Evolutionary conservation across 2,113 vertebrate species (phyloP).

Genomic region (Neolamprologus fasciatus): DNA sequence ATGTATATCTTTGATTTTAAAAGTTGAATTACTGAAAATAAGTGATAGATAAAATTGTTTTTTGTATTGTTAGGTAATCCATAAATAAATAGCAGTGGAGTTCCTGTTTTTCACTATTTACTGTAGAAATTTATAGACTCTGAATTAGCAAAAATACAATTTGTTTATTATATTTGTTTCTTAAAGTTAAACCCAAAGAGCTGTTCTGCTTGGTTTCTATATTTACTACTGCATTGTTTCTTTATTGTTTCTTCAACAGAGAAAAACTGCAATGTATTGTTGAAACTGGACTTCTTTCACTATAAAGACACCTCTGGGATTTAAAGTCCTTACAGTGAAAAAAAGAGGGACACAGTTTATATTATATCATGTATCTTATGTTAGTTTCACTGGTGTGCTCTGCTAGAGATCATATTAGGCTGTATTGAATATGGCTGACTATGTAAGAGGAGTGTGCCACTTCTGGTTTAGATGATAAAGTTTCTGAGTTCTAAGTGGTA

Average conservation of each 20-base stretch:
- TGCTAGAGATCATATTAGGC: background rate
- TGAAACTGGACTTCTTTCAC: background rate
- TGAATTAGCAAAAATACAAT: background rate
- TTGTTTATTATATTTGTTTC: background rate
- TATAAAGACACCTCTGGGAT: background rate
- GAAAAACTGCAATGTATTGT: background rate
- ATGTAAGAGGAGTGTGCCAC: background rate
- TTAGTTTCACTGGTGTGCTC: background rate
- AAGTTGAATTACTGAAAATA: background rate
- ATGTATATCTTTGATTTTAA: rapidly evolving
- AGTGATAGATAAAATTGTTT: rapidly evolving
- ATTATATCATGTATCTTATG: background rate
- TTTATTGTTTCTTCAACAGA: background rate
- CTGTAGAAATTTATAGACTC: background rate
- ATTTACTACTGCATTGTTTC: background rate
- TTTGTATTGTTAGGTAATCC: background rate
- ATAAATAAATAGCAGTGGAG: background rate
- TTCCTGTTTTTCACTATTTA: background rate
- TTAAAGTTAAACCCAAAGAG: background rate
- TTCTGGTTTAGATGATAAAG: background rate
- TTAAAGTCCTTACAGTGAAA: background rate
- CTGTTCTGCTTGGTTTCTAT: background rate
- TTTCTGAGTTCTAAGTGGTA: background rate
- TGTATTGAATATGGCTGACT: background rate
- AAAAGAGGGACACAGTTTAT: background rate